Percentiles rank a stretch among this genome's conserved stretches.
Conservation (phyloP, 2,888 invertebrate genomes). For the Meta bourneti region DNA sequence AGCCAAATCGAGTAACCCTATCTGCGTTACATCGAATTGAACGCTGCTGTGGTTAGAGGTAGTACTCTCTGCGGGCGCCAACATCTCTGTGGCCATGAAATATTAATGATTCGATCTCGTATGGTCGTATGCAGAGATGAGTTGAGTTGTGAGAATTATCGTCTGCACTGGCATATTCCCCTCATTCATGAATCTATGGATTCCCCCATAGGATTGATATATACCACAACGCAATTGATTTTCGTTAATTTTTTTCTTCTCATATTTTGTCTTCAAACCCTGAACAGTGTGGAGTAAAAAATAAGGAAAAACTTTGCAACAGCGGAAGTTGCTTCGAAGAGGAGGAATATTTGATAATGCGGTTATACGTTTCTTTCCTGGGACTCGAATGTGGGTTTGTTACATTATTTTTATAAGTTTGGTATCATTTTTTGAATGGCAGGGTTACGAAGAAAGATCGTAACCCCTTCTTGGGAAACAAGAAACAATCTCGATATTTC, state of each 20-base stretch:
- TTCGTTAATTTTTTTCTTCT: neutral
- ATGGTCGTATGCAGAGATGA: conserved; percentile 12
- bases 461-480: too few species aligned
- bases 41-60: neutral
- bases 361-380: too few species aligned
- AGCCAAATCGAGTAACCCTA: conserved; percentile 59
- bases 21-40: neutral
- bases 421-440: too few species aligned
- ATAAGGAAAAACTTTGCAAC: too few species aligned
- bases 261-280: too few species aligned
- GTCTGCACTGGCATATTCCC: conserved; percentile 8
- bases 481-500: too few species aligned
- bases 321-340: too few species aligned
- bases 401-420: too few species aligned
- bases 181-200: neutral
- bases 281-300: too few species aligned
- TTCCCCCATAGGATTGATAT: neutral
- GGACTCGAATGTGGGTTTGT: too few species aligned
- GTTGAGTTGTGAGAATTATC: conserved; percentile 45
- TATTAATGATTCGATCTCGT: conserved; percentile 62
- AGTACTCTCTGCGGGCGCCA: conserved; percentile 58
- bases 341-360: too few species aligned
- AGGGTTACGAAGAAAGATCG: too few species aligned
- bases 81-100: conserved; percentile 57
- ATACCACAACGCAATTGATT: conserved; percentile 5